phyloP scores from a whole-genome alignment of 2,113 vertebrate genomes.

The Anguilla japonica region DNA sequence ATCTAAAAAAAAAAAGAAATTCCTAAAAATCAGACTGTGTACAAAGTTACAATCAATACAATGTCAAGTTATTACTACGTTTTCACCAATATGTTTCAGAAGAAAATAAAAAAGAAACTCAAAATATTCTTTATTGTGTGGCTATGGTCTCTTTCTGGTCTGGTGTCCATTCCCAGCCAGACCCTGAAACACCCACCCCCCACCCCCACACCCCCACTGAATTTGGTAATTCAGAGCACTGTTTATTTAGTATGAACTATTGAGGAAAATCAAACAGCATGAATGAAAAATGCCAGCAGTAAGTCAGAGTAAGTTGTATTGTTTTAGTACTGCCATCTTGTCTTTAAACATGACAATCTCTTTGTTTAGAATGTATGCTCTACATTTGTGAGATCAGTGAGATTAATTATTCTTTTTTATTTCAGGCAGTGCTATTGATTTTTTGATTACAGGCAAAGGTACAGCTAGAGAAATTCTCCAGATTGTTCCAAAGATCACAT shows the following conservation, averaged over 20 bases:
- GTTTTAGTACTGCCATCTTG: background rate
- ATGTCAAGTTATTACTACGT: no score
- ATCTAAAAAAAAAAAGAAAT: no score
- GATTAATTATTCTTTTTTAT: conserved; percentile 10
- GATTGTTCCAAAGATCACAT: background rate
- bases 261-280: background rate
- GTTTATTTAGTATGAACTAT: background rate
- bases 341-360: background rate
- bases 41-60: no score
- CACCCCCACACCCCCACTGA: no score
- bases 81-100: no score
- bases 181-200: no score
- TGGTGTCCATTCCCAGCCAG: no score
- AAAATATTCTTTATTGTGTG: no score
- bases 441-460: background rate
- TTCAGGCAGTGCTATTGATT: background rate
- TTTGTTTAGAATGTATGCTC: background rate
- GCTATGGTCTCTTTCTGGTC: no score
- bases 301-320: background rate
- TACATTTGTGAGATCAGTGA: background rate
- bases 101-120: no score
- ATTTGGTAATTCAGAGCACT: background rate
- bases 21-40: no score
- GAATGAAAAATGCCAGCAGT: background rate
- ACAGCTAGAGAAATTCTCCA: background rate